Percentiles rank a stretch among this genome's conserved stretches.
phyloP scores from a whole-genome alignment of 2,888 invertebrate genomes.

The Aethes cnicana region DNA sequence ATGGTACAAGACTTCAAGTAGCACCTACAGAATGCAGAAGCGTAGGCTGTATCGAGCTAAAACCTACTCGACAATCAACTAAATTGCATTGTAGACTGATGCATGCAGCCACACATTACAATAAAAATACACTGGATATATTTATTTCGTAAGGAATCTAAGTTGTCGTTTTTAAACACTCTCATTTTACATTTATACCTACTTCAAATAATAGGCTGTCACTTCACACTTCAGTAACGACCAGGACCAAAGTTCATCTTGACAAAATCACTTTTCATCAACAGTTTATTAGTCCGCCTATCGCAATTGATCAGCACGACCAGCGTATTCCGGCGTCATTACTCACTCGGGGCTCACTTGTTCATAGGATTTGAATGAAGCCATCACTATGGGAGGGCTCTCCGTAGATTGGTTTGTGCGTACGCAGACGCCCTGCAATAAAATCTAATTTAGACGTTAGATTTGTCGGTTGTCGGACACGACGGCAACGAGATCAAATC shows the following conservation, averaged over 20 bases:
- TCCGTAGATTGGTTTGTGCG: constrained; percentile 53
- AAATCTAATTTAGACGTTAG: constrained; percentile 83
- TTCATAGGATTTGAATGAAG: constrained; percentile 22
- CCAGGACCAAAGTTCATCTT: constrained; percentile 52
- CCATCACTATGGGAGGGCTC: constrained; percentile 40
- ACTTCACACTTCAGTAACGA: constrained; percentile 33
- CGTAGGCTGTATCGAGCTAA: too few relatives aligned
- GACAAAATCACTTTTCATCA: constrained; percentile 64
- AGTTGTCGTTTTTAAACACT: too few relatives aligned
- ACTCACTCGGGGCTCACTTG: constrained; percentile 33
- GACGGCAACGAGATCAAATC: constrained; percentile 44
- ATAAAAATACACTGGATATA: too few relatives aligned
- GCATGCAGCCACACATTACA: too few relatives aligned
- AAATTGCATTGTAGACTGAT: too few relatives aligned
- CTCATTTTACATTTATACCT: constrained; percentile 6
- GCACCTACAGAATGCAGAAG: too few relatives aligned
- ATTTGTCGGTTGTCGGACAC: constrained; percentile 69
- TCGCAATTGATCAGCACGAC: constrained; percentile 63
- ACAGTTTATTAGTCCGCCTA: constrained; percentile 61
- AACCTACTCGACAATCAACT: too few relatives aligned
- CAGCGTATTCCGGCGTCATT: constrained; percentile 46
- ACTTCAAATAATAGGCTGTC: too few relatives aligned
- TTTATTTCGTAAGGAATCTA: too few relatives aligned
- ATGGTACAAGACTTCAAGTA: too few relatives aligned
- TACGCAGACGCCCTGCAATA: constrained; percentile 76